Evolutionary conservation across 2,888 invertebrate species (phyloP).

Genomic region (Argyra leucocephala): DNA sequence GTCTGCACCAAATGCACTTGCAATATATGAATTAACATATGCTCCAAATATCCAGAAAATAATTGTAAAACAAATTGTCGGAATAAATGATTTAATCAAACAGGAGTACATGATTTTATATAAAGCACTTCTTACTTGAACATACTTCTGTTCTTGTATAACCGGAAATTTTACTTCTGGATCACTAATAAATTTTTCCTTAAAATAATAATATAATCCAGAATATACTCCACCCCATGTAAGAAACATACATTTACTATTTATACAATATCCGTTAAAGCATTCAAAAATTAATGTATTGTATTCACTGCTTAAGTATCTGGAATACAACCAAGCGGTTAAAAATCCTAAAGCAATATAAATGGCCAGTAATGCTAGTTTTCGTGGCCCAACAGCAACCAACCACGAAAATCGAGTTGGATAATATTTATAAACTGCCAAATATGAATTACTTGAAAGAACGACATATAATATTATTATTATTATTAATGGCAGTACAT

Average conservation of each 20-base stretch:
- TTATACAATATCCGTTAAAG: slow-evolving; percentile 48
- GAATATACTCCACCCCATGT: slow-evolving; percentile 59
- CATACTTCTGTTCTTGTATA: slow-evolving; percentile 60
- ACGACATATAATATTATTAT: slow-evolving; percentile 63
- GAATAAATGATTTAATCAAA: slow-evolving; percentile 51
- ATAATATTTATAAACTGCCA: slow-evolving; percentile 51
- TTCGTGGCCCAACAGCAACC: slow-evolving; percentile 52
- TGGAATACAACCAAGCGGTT: slow-evolving; percentile 59
- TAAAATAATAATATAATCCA: slow-evolving; percentile 47
- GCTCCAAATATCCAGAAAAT: slow-evolving; percentile 56
- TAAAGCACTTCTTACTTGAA: slow-evolving; percentile 54
- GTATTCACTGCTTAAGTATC: slow-evolving; percentile 53
- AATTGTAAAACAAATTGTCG: slow-evolving; percentile 52
- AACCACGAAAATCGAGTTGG: slow-evolving; percentile 60
- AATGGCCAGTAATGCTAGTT: slow-evolving; percentile 45
- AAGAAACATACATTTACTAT: slow-evolving; percentile 58
- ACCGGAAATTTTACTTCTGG: slow-evolving; percentile 54
- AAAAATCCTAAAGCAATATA: slow-evolving; percentile 57
- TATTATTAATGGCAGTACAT: slow-evolving; percentile 52
- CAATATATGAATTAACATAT: slow-evolving; percentile 46
- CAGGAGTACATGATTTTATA: slow-evolving; percentile 51
- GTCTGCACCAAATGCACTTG: slow-evolving; percentile 47
- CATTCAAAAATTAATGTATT: slow-evolving; percentile 47
- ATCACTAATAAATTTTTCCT: slow-evolving; percentile 30
- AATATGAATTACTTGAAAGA: slow-evolving; percentile 59